Percentiles rank a stretch among this genome's conserved stretches.
Conservation (phyloP, 1,140 invertebrate species). For the Bursaphelenchus mucronatus region DNA sequence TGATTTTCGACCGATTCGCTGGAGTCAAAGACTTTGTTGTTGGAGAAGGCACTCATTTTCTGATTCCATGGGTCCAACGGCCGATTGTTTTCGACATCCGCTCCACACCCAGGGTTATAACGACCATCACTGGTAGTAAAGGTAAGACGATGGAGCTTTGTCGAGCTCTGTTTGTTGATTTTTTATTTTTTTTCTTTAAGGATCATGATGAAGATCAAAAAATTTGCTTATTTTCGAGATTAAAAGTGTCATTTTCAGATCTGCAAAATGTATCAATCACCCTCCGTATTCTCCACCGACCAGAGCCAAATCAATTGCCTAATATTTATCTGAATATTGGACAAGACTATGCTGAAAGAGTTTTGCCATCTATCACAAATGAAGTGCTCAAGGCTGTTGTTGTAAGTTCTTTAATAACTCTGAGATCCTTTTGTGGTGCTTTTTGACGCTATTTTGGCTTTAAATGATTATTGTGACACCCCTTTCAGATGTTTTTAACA, state of each 20-base stretch:
- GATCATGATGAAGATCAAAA: background rate
- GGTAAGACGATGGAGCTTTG: conserved; percentile 63
- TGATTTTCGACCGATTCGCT: conserved; percentile 96
- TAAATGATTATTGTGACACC: conserved; percentile 7
- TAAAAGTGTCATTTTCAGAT: conserved; percentile 69
- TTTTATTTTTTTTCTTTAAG: background rate
- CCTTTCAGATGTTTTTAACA: background rate
- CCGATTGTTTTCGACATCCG: conserved; percentile 96
- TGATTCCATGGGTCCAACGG: conserved; percentile 94
- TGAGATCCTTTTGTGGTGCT: background rate
- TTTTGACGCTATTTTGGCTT: conserved; percentile 18
- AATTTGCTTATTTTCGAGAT: conserved; percentile 1
- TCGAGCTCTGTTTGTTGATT: background rate
- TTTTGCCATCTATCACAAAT: conserved; percentile 94
- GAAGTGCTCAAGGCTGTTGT: conserved; percentile 99
- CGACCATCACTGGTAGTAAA: conserved; percentile 95
- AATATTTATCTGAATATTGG: conserved; percentile 94
- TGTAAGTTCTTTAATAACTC: conserved; percentile 61
- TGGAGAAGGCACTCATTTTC: conserved; percentile 98
- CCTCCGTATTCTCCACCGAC: conserved; percentile 90
- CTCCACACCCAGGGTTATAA: conserved; percentile 89
- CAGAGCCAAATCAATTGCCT: conserved; percentile 76
- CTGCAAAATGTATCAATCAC: conserved; percentile 99
- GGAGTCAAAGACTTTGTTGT: conserved; percentile 86
- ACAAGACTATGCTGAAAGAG: conserved; percentile 94